A percentile compares a stretch with the other conserved stretches of the same genome.
phyloP scores from a whole-genome alignment of 64 coral and sea anemone genomes.

The Porites australiensis region DNA sequence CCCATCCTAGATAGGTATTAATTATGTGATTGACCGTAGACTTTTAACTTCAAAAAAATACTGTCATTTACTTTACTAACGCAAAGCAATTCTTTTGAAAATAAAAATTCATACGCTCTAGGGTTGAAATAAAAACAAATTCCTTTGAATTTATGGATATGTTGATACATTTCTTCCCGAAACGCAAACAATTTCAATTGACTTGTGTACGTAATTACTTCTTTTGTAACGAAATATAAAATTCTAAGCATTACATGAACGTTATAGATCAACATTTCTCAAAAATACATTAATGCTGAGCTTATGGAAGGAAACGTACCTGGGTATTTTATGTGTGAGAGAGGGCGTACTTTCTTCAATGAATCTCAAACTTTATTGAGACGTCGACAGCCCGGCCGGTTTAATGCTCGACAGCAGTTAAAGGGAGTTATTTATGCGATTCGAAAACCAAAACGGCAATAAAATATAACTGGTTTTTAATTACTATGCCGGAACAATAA shows the following conservation, averaged over 20 bases:
- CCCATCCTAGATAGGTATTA: too few species aligned
- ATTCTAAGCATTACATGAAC: too few species aligned
- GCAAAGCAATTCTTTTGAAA: too few species aligned
- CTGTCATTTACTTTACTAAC: too few species aligned
- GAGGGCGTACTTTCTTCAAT: background rate
- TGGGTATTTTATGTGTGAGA: background rate
- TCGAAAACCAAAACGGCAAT: background rate
- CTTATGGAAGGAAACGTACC: background rate
- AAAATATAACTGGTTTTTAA: conserved; percentile 25
- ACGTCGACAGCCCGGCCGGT: background rate
- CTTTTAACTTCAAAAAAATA: too few species aligned
- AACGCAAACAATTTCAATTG: too few species aligned
- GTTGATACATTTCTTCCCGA: background rate
- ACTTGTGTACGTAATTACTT: too few species aligned
- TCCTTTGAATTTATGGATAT: background rate
- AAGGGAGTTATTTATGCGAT: background rate
- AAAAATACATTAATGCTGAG: too few species aligned
- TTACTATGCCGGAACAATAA: conserved; percentile 13
- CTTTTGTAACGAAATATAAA: too few species aligned
- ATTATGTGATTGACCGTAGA: too few species aligned
- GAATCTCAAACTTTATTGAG: background rate
- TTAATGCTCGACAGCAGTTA: background rate
- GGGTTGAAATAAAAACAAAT: background rate
- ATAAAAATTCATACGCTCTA: too few species aligned
- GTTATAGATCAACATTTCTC: too few species aligned